Conservation (phyloP, 2,113 vertebrate species). For the Helogale parvula region DNA sequence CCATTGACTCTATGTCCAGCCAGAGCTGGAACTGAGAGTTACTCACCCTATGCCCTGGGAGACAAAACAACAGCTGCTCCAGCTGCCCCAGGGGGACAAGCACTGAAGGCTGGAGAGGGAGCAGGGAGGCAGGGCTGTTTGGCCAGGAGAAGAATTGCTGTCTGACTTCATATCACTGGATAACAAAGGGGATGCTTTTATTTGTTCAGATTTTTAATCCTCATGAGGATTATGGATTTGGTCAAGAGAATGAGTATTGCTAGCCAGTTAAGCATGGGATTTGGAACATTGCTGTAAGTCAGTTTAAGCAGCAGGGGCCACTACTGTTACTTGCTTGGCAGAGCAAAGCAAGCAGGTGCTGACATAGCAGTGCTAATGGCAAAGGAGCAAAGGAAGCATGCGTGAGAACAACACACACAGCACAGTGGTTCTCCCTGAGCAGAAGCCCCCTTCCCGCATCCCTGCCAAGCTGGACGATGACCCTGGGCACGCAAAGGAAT, state of each 20-base stretch:
- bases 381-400: neutral
- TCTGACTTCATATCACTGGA: neutral
- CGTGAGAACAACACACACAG: rapidly evolving
- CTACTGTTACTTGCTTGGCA: neutral
- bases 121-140: no score
- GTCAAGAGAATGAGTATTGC: neutral
- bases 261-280: neutral
- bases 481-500: neutral
- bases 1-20: neutral
- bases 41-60: rapidly evolving
- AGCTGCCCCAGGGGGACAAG: neutral
- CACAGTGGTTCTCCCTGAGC: neutral
- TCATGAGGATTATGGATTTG: neutral
- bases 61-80: neutral
- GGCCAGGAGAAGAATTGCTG: neutral
- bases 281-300: neutral
- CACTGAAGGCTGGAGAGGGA: neutral
- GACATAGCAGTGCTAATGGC: neutral
- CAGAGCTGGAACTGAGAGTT: no score
- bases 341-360: neutral
- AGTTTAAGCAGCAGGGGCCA: neutral
- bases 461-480: no score
- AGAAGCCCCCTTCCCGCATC: neutral
- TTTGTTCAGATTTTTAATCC: neutral
- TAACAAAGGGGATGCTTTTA: neutral